Conservation (phyloP, 2,888 invertebrate genomes). For the Xiphydria camelus region DNA sequence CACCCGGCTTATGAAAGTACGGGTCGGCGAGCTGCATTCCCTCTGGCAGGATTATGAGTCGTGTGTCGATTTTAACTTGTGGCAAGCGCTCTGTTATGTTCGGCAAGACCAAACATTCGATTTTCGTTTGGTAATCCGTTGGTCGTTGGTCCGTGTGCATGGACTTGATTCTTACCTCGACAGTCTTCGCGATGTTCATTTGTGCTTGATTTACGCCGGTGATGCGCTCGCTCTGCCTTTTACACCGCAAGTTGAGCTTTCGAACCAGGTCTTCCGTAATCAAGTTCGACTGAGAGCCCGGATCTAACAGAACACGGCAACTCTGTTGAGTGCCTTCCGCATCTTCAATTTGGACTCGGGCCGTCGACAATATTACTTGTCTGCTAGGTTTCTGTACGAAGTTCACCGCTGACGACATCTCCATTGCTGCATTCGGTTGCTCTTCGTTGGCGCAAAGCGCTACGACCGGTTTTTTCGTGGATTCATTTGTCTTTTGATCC, state of each 20-base stretch:
- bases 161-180: constrained; percentile 7
- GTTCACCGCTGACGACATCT: background rate
- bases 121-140: constrained; percentile 1
- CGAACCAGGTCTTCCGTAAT: constrained; percentile 13
- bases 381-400: constrained; percentile 4
- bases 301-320: constrained; percentile 18
- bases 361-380: constrained; percentile 5
- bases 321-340: constrained; percentile 8
- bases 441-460: background rate
- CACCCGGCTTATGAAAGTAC: constrained; percentile 13
- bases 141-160: constrained; percentile 6
- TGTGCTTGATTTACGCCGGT: constrained; percentile 2
- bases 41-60: constrained; percentile 4
- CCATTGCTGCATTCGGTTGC: background rate
- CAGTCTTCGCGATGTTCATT: background rate
- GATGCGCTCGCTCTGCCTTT: background rate
- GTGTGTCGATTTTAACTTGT: constrained; percentile 9
- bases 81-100: constrained; percentile 18
- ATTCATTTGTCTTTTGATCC: background rate
- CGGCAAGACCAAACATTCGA: constrained; percentile 18
- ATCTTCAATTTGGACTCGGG: constrained; percentile 18
- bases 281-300: constrained; percentile 21
- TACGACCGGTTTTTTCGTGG: background rate
- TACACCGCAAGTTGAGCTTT: constrained; percentile 9
- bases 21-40: constrained; percentile 12